A percentile compares a stretch with the other conserved stretches of the same genome.
These are phyloP conservation scores for Propsilocerus akamusi DNA, from an alignment of 1,140 invertebrate genomes.

Conservation along the genomic window DNA sequence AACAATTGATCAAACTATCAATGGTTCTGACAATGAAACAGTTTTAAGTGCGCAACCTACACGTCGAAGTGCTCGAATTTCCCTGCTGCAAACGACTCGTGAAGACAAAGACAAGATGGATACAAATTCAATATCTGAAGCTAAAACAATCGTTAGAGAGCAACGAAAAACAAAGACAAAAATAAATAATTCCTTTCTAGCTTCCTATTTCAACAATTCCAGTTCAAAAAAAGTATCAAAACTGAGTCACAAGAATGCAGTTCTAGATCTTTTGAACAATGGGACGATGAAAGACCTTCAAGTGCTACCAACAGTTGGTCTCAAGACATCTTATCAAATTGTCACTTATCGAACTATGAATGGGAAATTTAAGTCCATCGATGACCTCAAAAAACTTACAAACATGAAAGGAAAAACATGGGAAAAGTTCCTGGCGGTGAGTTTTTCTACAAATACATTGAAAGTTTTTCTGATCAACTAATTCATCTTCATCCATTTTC, in stretches of 20 bases:
- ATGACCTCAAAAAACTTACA: conserved; percentile 10
- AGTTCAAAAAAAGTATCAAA: background rate
- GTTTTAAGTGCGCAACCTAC: conserved; percentile 1
- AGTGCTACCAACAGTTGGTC: conserved; percentile 11
- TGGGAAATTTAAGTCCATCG: conserved; percentile 9
- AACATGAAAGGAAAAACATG: conserved; percentile 11
- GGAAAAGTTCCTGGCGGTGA: conserved; percentile 10
- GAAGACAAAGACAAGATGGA: background rate
- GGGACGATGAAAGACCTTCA: conserved; percentile 10
- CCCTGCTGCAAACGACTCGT: background rate
- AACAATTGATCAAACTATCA: too few species aligned
- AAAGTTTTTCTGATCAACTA: too few species aligned
- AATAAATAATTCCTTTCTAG: background rate
- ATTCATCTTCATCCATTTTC: too few species aligned
- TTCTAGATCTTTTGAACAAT: conserved; percentile 11
- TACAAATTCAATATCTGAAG: background rate
- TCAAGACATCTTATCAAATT: conserved; percentile 12
- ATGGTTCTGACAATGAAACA: too few species aligned
- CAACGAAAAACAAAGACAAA: background rate
- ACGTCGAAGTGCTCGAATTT: conserved; percentile 7
- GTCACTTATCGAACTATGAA: conserved; percentile 9
- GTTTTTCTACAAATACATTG: too few species aligned
- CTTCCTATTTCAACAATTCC: background rate
- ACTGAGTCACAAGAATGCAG: conserved; percentile 7
- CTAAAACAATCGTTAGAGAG: background rate